Evolutionary conservation across 2,113 vertebrate genomes (phyloP).

Genomic region (Asarcornis scutulata): DNA sequence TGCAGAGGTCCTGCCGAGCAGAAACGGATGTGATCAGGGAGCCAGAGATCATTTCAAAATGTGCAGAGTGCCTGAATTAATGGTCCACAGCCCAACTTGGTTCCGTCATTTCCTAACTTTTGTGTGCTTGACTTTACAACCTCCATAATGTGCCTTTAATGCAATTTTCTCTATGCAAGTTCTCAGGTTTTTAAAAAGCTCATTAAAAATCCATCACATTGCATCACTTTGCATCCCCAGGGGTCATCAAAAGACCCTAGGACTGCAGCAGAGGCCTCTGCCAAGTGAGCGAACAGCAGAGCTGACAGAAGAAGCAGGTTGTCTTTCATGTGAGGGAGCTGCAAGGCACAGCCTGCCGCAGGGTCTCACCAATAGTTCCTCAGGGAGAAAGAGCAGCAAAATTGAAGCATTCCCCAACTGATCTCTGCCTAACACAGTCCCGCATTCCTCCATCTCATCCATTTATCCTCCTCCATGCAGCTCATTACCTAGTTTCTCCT

Average conservation of each 20-base stretch:
- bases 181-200: not conserved
- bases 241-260: not conserved
- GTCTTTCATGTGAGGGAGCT: not conserved
- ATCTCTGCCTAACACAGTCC: not conserved
- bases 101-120: not conserved
- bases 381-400: not conserved
- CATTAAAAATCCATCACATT: conserved; percentile 34
- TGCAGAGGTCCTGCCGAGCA: not conserved
- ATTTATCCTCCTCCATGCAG: not conserved
- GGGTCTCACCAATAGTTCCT: not conserved
- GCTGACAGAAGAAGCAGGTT: not conserved
- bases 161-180: conserved; percentile 18
- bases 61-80: not conserved
- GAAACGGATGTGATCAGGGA: not conserved
- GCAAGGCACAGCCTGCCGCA: not conserved
- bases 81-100: not conserved
- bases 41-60: not conserved
- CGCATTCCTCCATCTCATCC: not conserved
- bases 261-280: not conserved
- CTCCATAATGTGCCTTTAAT: not conserved
- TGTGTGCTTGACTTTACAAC: conserved; percentile 3
- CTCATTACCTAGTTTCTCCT: not conserved
- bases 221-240: conserved; percentile 1
- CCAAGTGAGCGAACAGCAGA: conserved; percentile 10
- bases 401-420: not conserved